Evolutionary conservation across 1,140 invertebrate genomes (phyloP), one percentile per base, ranked within the genome.

Genomic region (Theocolax elegans): DNA sequence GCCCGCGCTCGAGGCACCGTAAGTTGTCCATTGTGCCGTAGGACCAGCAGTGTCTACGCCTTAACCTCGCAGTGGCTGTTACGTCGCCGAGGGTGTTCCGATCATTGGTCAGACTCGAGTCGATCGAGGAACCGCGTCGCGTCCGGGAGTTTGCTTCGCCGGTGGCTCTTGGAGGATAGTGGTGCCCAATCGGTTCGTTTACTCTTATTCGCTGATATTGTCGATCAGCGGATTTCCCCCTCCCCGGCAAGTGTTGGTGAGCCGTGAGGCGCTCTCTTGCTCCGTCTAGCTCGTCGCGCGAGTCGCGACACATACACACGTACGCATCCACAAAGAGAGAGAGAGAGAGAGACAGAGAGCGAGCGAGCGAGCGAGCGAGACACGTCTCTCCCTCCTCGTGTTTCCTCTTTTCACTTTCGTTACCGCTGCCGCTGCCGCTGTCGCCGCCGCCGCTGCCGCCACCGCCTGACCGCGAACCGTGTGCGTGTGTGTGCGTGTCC

Each of bases 341-440:
- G 31, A 4, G 10, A 35, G 31, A 35, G 31, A 35, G 31, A 35
- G 31, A n/a, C 10, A 35, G 4, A 35, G 10, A 10, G 44, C 59
- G 59, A n/a, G 42, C 29, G 27, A 13, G 44, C 59, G 46, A 44
- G 60, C 49, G n/a, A n/a, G n/a, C 49, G 49, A 25, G 23, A 29
- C 49, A 46, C 40, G 27, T 31, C 38, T 38, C 62, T 53, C 49
- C 6, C 35, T 68, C 66, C 66, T 68, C 66, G 66, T 68, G 66
- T 68, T 68, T 68, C 66, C 66, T 68, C 54, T 68, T 68, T 68
- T 68, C 66, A 68, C 66, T 68, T 68, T 68, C 66, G 66, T 42
- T 42, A 42, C 56, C 21, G 54, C 44, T 53, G 25, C 31, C 38
- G 17, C 44, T 8, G 31, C n/a, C 27, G 62, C 62, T 48, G 23